Conservation (phyloP, 1,140 invertebrate species). For the Leptestheria dahalacensis region DNA sequence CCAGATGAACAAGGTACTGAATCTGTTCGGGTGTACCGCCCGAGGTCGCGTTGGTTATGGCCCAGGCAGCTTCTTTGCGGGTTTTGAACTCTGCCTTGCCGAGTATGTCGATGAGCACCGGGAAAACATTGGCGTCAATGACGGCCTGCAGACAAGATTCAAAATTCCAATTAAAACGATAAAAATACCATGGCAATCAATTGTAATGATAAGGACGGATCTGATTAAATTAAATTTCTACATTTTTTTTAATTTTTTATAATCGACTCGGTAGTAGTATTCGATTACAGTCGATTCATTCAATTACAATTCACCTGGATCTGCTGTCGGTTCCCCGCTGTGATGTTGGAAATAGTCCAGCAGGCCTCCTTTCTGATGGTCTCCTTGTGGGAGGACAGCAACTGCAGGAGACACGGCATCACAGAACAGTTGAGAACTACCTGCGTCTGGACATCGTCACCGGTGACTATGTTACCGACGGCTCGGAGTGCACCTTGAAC, state of each 20-base stretch:
- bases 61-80: constrained; percentile 94
- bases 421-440: constrained; percentile 81
- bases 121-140: constrained; percentile 90
- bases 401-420: constrained; percentile 63
- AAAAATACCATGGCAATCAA: neutral
- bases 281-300: neutral
- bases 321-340: constrained; percentile 86
- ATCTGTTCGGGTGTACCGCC: constrained; percentile 90
- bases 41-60: constrained; percentile 92
- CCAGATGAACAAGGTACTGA: constrained; percentile 39
- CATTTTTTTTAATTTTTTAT: too few species aligned
- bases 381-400: constrained; percentile 66
- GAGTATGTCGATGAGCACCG: constrained; percentile 77
- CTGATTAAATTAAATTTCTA: neutral
- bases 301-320: constrained; percentile 43
- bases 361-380: constrained; percentile 89
- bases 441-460: constrained; percentile 94
- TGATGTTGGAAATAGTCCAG: constrained; percentile 97
- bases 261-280: too few species aligned
- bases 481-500: constrained; percentile 88
- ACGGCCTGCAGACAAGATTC: constrained; percentile 50
- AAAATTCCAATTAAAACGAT: neutral
- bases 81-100: constrained; percentile 90
- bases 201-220: constrained; percentile 8
- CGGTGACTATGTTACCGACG: constrained; percentile 95